Percentiles rank a stretch among this genome's conserved stretches.
These are phyloP conservation scores for Sisyra terminalis DNA, from an alignment of 2,888 invertebrate genomes.

Conservation along the genomic window DNA sequence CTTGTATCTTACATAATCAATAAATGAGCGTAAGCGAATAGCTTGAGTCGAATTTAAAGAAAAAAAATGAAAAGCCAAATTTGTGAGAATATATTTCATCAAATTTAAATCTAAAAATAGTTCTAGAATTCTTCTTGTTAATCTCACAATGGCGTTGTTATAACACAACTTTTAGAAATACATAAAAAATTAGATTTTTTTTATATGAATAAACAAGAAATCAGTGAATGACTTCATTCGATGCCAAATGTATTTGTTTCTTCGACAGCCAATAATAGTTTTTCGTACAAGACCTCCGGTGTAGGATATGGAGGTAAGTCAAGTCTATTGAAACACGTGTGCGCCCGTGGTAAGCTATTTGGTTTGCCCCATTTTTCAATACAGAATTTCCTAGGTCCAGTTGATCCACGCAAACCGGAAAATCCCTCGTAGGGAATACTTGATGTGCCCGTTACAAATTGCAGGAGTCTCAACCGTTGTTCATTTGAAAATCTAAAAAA, in stretches of 20 bases:
- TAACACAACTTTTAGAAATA: slow-evolving; percentile 2
- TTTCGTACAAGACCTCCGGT: slow-evolving; percentile 79
- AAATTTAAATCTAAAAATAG: neutral
- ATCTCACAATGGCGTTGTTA: neutral
- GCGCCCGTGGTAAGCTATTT: slow-evolving; percentile 85
- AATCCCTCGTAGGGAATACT: slow-evolving; percentile 98
- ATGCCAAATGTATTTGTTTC: slow-evolving; percentile 95
- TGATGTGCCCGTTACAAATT: slow-evolving; percentile 96
- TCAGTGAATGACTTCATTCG: slow-evolving; percentile 39
- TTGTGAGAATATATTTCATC: neutral
- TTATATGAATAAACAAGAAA: neutral
- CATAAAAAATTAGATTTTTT: no score
- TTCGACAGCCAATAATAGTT: slow-evolving; percentile 81
- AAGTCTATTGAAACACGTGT: slow-evolving; percentile 95
- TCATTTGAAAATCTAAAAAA: slow-evolving; percentile 73
- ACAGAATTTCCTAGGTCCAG: slow-evolving; percentile 90
- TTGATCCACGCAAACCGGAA: slow-evolving; percentile 83
- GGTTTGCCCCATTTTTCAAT: slow-evolving; percentile 95
- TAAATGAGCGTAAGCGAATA: neutral
- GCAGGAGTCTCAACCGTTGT: slow-evolving; percentile 76
- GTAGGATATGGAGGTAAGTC: slow-evolving; percentile 94
- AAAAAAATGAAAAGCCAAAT: neutral
- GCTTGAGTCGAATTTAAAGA: neutral
- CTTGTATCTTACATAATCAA: neutral
- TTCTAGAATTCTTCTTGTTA: no score